Evolutionary conservation across 2,113 vertebrate species (phyloP).

Genomic region (Canis aureus): DNA sequence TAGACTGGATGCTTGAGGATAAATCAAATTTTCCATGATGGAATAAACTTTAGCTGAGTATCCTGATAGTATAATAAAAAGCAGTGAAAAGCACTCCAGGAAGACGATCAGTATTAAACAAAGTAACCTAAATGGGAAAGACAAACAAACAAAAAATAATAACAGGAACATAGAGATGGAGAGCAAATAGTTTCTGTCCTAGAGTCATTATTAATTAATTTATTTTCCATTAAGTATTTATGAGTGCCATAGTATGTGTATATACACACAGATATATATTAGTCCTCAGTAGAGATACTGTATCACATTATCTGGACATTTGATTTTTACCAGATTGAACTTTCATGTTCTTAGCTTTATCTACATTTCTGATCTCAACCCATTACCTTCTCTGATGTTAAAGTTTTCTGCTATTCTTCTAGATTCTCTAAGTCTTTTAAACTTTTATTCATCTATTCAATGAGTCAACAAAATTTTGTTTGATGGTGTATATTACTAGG

Average conservation of each 20-base stretch:
- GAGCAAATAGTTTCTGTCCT: background rate
- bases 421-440: background rate
- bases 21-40: background rate
- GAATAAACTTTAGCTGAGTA: background rate
- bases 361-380: constrained; percentile 6
- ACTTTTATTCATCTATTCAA: background rate
- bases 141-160: background rate
- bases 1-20: background rate
- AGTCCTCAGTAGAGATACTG: background rate
- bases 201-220: background rate
- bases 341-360: background rate
- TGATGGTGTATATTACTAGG: background rate
- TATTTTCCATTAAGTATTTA: constrained; percentile 19
- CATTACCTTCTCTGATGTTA: background rate
- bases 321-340: background rate
- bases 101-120: background rate
- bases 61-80: background rate
- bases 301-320: background rate
- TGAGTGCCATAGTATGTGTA: background rate
- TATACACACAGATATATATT: background rate
- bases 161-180: background rate
- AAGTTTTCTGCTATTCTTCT: background rate
- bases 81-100: background rate
- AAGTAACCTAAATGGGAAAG: background rate
- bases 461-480: background rate